Evolutionary conservation across 2,113 vertebrate species (phyloP), one percentile per base, ranked within the genome.

Genomic region (Menidia beryllina): DNA sequence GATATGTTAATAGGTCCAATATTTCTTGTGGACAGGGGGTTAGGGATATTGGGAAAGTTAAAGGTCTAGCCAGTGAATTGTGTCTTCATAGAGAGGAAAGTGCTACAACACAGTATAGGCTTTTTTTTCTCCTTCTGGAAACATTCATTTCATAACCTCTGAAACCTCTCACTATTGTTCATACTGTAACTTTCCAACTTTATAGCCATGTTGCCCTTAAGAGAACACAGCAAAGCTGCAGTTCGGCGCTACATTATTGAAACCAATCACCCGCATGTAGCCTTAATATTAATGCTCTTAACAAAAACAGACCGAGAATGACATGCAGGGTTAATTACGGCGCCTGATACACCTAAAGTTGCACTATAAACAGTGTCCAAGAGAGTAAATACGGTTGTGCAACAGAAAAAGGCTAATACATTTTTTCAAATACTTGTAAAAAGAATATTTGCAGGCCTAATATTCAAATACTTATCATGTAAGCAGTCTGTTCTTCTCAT

Each of bases 1-100:
- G 69, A 82, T 80, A 85, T 89, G 82, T 79, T 19, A 26, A 52
- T 69, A 81, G 80, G 82, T 90, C 78, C 85, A 79, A 47, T 59
- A 66, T 62, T 23, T 39, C 48, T 53, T 50, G 43, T 54, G 10
- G n/a, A 50, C 39, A 60, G 27, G 64, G 62, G 67, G 75, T n/a
- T 72, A 61, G 68, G 67, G n/a, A 56, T 30, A 66, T 49, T 75
- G 51, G 65, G 59, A 61, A 47, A 61, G 63, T 20, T 48, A 25
- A 12, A 41, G 69, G 39, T 34, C 54, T 21, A 30, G 62, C 38
- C n/a, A 24, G 62, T 52, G 75, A 26, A 47, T 6, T 76, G 43
- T 57, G 27, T 73, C 63, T 61, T 80, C 71, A 77, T 19, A 43
- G 47, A 82, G 57, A 48, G 39, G 69, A 85, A 87, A 88, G 89